Evolutionary conservation across 2,113 vertebrate species (phyloP), one percentile per base, ranked within the genome.

Genomic region (Gallinago paraguaiae): DNA sequence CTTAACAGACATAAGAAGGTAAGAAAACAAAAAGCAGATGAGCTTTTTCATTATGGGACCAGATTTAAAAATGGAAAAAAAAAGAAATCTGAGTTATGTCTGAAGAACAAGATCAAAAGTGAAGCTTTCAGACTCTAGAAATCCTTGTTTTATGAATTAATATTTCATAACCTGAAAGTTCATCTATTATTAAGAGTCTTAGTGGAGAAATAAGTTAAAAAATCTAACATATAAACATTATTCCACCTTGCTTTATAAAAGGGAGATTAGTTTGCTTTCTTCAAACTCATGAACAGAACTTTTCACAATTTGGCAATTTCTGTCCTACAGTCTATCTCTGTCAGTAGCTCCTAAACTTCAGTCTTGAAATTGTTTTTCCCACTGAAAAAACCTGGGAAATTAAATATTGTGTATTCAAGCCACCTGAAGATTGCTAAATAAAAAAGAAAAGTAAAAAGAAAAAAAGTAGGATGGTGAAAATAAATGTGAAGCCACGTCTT

Each of bases 131-230:
- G 9, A 53, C 14, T 71, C 11, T 39, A 60, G 23, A 87, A 76
- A 79, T 76, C 51, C 23, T 71, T 89, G 23, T 41, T 72, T 86
- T 65, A 86, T 45, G 4, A 90, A 76, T 82, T 72, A 87, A 51
- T 88, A 72, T 88, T 94, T 88, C 10, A 82, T 88, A 88, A 72
- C 4, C 35, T 76, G 37, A 79, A 76, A 82, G 3, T 76, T 87
- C 43, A 85, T 95, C 45, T 19, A 88, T 82, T 94, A 64, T 95
- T 95, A 85, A 96, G 33, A 79, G 6, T 68, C 22, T 56, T 91
- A 71, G 23, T 68, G 14, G 12, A 41, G 28, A 92, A 94, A 68
- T 27, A 72, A 53, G 6, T 64, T 91, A 7, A 41, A 41, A 96
- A 82, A 76, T 78, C 64, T 48, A 72, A 87, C 53, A 69, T n/a